Conservation (phyloP, 2,888 invertebrate genomes). For the Cacoxenus indagator region DNA sequence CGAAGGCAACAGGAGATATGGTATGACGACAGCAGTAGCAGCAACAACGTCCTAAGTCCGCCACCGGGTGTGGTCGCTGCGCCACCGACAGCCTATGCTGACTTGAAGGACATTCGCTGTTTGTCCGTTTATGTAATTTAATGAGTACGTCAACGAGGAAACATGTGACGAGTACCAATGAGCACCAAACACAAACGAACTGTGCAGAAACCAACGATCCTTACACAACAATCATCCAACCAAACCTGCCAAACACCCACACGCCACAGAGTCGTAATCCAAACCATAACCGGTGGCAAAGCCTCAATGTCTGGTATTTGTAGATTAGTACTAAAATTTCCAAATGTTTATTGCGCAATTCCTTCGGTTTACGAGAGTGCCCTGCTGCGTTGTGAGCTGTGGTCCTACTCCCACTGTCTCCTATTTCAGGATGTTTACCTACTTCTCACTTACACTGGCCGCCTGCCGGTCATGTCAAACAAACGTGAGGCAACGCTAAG, state of each 20-base stretch:
- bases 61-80: neutral
- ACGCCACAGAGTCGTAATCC: neutral
- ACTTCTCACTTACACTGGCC: neutral
- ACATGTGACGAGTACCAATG: neutral
- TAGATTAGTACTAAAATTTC: conserved; percentile 20
- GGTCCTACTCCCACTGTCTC: neutral
- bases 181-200: neutral
- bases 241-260: neutral
- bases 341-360: conserved; percentile 20
- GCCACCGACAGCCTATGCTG: neutral
- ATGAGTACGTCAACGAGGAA: neutral
- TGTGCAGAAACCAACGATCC: neutral
- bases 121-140: conserved; percentile 7
- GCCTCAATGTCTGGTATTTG: conserved; percentile 2
- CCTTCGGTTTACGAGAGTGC: neutral
- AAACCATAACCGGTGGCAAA: neutral
- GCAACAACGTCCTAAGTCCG: neutral
- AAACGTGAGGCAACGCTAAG: conserved; percentile 11
- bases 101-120: neutral
- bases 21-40: neutral
- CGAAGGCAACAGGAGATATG: neutral
- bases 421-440: neutral
- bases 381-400: neutral
- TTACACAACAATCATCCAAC: neutral
- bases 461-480: conserved; percentile 22